Conservation (phyloP, 2,888 invertebrate species). For the Arenicola marina region DNA sequence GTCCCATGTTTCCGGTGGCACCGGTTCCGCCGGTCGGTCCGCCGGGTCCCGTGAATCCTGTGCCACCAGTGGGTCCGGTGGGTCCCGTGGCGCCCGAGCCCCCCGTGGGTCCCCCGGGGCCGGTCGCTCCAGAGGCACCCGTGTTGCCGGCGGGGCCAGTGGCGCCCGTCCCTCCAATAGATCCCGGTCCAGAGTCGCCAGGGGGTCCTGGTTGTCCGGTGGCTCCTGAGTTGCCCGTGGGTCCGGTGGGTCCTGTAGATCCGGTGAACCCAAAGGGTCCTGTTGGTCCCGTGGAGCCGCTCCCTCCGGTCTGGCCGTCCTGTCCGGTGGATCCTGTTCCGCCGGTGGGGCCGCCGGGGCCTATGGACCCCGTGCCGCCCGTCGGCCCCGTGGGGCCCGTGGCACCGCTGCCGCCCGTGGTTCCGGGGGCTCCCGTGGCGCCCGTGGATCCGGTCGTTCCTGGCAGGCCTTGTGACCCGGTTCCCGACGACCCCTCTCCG, state of each 20-base stretch:
- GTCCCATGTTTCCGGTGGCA: neutral
- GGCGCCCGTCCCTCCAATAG: neutral
- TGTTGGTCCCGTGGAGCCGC: constrained; percentile 22
- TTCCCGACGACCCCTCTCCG: neutral
- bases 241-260: neutral
- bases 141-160: neutral
- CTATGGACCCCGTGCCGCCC: neutral
- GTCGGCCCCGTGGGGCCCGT: neutral
- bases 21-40: neutral
- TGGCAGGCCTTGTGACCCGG: too few relatives aligned
- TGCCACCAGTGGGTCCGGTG: constrained; percentile 1
- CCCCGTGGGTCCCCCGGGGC: neutral
- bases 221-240: neutral
- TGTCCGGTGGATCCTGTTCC: constrained; percentile 27
- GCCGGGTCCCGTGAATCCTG: neutral
- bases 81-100: neutral
- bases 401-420: neutral
- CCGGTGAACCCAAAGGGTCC: neutral
- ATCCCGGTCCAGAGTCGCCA: too few relatives aligned
- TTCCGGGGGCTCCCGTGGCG: neutral
- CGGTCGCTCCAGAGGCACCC: neutral
- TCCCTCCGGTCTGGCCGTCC: constrained; percentile 24
- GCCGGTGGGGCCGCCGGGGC: constrained; percentile 8
- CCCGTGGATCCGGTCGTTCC: neutral
- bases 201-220: neutral